These are phyloP conservation scores for Maniola hyperantus DNA, from an alignment of 2,888 invertebrate genomes.

Conservation along the genomic window DNA sequence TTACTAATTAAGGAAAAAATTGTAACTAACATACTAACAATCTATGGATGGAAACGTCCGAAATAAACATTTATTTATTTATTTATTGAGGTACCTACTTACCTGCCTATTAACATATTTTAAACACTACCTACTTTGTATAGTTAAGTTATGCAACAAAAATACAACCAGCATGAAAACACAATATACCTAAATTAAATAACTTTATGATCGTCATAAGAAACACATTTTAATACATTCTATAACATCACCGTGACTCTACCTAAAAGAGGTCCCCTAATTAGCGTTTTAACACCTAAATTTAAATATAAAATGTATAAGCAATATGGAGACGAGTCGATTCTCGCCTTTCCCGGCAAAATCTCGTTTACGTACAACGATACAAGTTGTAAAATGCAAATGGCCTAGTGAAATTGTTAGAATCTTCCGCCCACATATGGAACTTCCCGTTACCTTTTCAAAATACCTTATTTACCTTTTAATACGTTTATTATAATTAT, in stretches of 20 bases:
- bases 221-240: constrained; percentile 10
- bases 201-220: constrained; percentile 8
- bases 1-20: too few relatives aligned
- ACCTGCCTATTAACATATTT: too few relatives aligned
- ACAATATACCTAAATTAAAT: neutral
- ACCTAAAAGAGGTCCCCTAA: constrained; percentile 29
- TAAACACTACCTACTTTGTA: too few relatives aligned
- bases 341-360: constrained; percentile 63
- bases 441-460: constrained; percentile 67
- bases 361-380: constrained; percentile 72
- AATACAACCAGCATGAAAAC: neutral
- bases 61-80: too few relatives aligned
- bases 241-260: constrained; percentile 13
- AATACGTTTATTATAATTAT: constrained; percentile 21
- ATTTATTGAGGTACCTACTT: too few relatives aligned
- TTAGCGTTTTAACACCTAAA: constrained; percentile 31
- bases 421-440: constrained; percentile 70
- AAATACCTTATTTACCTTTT: constrained; percentile 55
- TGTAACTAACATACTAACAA: too few relatives aligned
- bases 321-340: constrained; percentile 60
- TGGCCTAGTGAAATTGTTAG: constrained; percentile 74
- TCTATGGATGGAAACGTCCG: too few relatives aligned
- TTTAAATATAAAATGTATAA: constrained; percentile 40
- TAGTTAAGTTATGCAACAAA: neutral
- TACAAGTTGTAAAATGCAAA: constrained; percentile 81